Evolutionary conservation across 2,888 invertebrate genomes (phyloP), one percentile per base, ranked within the genome.

Genomic region (Lepidonotus clava): DNA sequence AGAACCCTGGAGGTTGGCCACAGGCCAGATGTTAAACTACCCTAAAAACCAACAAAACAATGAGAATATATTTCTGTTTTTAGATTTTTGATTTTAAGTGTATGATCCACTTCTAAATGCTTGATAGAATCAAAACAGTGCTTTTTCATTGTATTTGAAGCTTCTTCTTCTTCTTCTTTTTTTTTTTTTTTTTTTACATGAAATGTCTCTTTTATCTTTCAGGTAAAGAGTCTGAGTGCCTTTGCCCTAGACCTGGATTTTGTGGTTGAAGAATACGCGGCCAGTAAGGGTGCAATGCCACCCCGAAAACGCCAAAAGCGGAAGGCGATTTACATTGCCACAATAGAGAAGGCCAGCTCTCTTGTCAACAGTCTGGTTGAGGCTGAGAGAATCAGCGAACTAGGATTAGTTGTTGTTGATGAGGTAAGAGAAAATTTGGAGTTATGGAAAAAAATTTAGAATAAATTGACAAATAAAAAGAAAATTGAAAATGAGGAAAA

Each of bases 241-340:
- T 97, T 99, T 95, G 98, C 98, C 1, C 95, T 98, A 0, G 96
- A 96, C 88, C 94, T 98, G 87, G 96, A 97, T 88, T 99, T 99
- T 93, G 94, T 98, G 88, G 96, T 99, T 0, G 99, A 99, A 94
- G 99, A 99, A 94, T 99, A 99, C 95, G 98, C 99, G 0, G 98
- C 96, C 0, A 97, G 97, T 76, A 98, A 97, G 94, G 99, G 99
- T 0, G 92, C 93, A 61, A 96, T 97, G 92, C 97, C 98, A 66
- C 98, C 98, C 0, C 96, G 97, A 0, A 96, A 96, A 91, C 96
- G 97, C 87, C 95, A 97, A 18, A 95, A 96, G 36, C 97, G 97
- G 92, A 96, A 96, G 90, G 96, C 97, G 51, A 95, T 99, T 71
- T 99, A 96, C 92, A 96, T 99, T 67, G 98, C 98, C 0, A 99